Evolutionary conservation across 53 echinoderm and acorn worm genomes (phyloP).

Genomic region (Antedon mediterranea): DNA sequence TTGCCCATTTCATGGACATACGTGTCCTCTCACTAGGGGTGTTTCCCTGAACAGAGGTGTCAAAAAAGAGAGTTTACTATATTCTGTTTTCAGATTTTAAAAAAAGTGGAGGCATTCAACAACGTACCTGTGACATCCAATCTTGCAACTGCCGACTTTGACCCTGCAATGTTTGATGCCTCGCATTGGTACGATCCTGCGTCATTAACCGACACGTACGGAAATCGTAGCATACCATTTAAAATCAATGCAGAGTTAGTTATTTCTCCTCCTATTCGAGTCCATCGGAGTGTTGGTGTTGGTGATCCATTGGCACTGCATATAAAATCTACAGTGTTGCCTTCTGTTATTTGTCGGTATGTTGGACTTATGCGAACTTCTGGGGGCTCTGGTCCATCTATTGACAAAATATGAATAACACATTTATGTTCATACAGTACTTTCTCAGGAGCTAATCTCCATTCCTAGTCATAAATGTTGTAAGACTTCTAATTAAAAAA

Average conservation of each 20-base stretch:
- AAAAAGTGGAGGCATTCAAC: too few species aligned
- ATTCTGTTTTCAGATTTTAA: too few species aligned
- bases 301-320: slow-evolving; percentile 74
- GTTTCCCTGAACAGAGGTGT: too few species aligned
- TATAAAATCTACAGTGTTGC: slow-evolving; percentile 50
- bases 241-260: background rate
- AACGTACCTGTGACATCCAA: background rate
- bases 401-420: too few species aligned
- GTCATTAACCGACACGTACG: background rate
- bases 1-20: too few species aligned
- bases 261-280: background rate
- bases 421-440: too few species aligned
- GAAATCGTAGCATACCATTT: background rate
- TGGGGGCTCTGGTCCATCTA: slow-evolving; percentile 7
- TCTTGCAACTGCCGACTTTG: background rate
- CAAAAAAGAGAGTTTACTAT: too few species aligned
- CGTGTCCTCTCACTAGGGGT: too few species aligned
- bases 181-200: background rate
- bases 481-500: too few species aligned
- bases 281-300: slow-evolving; percentile 47
- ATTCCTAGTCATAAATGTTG: too few species aligned
- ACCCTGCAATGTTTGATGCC: background rate
- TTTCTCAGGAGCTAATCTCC: too few species aligned
- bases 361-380: slow-evolving; percentile 58
- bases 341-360: slow-evolving; percentile 57